Conservation (phyloP, 2,113 vertebrate species). For the Rhinolophus ferrumequinum region DNA sequence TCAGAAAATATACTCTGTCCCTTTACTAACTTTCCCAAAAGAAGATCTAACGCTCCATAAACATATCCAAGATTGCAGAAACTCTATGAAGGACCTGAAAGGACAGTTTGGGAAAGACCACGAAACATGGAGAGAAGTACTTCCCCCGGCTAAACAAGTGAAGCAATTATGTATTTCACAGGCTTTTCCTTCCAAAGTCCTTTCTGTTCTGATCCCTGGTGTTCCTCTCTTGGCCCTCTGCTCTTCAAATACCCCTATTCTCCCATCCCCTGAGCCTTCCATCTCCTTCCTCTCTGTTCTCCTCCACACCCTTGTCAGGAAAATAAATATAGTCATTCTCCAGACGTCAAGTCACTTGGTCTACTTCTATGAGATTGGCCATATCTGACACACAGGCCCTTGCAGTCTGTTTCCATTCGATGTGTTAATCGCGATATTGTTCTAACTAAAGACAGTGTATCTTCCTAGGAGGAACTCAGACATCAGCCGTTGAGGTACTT, state of each 20-base stretch:
- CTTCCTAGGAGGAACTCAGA: not conserved
- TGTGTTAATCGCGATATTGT: not conserved
- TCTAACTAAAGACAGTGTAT: not conserved
- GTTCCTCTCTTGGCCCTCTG: not conserved
- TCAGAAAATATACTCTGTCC: not conserved
- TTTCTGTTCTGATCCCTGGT: not conserved
- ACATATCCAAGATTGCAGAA: not conserved
- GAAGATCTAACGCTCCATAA: not conserved
- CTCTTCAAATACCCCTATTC: not conserved
- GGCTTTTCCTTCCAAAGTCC: not conserved
- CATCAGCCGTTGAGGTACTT: not conserved
- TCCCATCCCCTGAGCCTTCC: rapidly evolving
- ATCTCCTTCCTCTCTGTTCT: not conserved
- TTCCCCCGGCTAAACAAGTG: not conserved
- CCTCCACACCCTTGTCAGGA: rapidly evolving
- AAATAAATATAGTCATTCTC: not conserved
- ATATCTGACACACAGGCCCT: not conserved
- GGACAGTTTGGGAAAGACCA: not conserved
- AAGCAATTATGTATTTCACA: not conserved
- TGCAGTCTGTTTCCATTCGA: not conserved
- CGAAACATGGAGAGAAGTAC: not conserved
- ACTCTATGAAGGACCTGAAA: not conserved
- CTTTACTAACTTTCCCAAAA: not conserved
- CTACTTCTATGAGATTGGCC: not conserved
- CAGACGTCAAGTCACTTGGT: not conserved